phyloP scores from a whole-genome alignment of 2,888 invertebrate species.

The Cantharis flavilabris region DNA sequence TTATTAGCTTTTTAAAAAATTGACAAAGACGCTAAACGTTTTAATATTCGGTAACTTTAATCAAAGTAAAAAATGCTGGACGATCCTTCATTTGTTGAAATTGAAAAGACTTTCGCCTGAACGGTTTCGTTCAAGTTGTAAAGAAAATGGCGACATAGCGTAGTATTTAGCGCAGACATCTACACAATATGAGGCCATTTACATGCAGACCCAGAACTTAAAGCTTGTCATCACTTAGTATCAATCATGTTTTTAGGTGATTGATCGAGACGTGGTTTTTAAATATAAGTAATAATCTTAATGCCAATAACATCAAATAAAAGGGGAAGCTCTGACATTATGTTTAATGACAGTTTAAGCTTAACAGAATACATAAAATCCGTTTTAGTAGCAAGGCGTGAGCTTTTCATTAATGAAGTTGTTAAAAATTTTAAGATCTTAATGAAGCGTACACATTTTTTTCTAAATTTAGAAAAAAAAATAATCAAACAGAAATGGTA shows the following conservation, averaged over 20 bases:
- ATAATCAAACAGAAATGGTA: not conserved
- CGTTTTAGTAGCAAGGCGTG: not conserved
- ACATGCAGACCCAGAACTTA: slow-evolving; percentile 17
- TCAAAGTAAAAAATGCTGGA: slow-evolving; percentile 6
- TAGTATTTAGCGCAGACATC: slow-evolving; percentile 19
- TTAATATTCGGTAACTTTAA: not conserved
- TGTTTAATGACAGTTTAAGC: slow-evolving; percentile 3
- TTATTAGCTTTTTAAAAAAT: not conserved
- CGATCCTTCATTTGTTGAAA: slow-evolving; percentile 6
- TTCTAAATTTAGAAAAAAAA: not conserved
- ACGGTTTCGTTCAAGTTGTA: slow-evolving; percentile 10
- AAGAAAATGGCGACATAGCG: slow-evolving; percentile 18
- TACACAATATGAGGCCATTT: slow-evolving; percentile 20
- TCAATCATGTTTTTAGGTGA: slow-evolving; percentile 17
- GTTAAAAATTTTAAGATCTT: not conserved
- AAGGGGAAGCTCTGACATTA: slow-evolving; percentile 1
- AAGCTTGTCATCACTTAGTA: slow-evolving; percentile 14
- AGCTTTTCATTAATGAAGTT: slow-evolving; percentile 1
- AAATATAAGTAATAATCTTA: slow-evolving; percentile 18
- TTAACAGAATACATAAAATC: slow-evolving; percentile 3
- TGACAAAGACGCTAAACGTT: not conserved
- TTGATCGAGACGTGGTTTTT: slow-evolving; percentile 17
- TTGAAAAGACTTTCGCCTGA: slow-evolving; percentile 11
- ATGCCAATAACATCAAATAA: slow-evolving; percentile 1
- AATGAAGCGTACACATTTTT: not conserved